phyloP scores from a whole-genome alignment of 53 echinoderm and acorn worm genomes.

The Actinopyga echinites region DNA sequence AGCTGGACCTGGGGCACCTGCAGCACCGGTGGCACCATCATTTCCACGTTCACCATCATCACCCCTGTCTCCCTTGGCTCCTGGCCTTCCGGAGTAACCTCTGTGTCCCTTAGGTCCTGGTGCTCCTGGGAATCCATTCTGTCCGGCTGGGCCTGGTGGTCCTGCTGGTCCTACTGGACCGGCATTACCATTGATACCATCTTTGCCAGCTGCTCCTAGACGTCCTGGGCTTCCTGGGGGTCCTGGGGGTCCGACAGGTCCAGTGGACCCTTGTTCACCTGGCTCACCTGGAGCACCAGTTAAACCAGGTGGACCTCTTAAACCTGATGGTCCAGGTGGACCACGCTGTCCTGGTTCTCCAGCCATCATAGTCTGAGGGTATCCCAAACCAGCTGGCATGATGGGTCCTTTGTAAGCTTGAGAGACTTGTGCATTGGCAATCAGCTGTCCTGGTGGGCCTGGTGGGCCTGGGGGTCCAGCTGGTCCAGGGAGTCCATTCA shows the following conservation, averaged over 20 bases:
- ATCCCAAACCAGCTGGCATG: conserved; percentile 32
- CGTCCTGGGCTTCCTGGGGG: conserved; percentile 84
- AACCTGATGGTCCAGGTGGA: conserved; percentile 69
- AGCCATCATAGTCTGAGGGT: conserved; percentile 53
- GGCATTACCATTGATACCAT: conserved; percentile 80
- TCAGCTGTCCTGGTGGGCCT: conserved; percentile 77
- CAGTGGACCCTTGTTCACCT: conserved; percentile 76
- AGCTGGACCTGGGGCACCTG: conserved; percentile 83
- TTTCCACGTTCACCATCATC: conserved; percentile 77
- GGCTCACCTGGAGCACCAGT: conserved; percentile 74
- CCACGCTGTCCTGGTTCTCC: conserved; percentile 77
- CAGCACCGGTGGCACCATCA: conserved; percentile 78
- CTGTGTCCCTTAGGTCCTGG: conserved; percentile 82
- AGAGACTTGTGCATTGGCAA: conserved; percentile 56
- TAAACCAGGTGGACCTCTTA: conserved; percentile 74
- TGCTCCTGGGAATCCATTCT: conserved; percentile 79
- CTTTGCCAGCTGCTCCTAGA: conserved; percentile 68
- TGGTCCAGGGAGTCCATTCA: conserved; percentile 78
- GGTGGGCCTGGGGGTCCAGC: conserved; percentile 88
- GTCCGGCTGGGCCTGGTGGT: conserved; percentile 74
- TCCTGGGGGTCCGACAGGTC: conserved; percentile 76
- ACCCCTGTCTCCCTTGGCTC: conserved; percentile 90
- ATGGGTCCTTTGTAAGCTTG: conserved; percentile 74
- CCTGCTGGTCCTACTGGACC: conserved; percentile 85
- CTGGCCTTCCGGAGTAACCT: conserved; percentile 78